Percentiles rank a stretch among this genome's conserved stretches.
Evolutionary conservation across 1,140 invertebrate species (phyloP).

Genomic region (Oedothorax gibbosus): DNA sequence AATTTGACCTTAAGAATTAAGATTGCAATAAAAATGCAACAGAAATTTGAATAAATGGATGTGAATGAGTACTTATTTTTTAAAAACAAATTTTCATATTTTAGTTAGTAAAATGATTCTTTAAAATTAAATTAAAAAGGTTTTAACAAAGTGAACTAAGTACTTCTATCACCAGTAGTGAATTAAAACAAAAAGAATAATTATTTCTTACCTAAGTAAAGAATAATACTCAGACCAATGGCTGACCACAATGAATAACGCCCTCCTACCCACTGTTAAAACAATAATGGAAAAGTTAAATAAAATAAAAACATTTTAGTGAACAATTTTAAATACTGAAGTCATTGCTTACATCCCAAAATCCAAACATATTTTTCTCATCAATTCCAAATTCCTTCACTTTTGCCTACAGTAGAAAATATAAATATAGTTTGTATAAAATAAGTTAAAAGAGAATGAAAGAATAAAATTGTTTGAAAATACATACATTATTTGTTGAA

Average conservation of each 20-base stretch:
- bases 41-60: too few species aligned
- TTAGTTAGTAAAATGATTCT: too few species aligned
- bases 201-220: constrained; percentile 80
- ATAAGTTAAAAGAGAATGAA: background rate
- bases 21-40: too few species aligned
- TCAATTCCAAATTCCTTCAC: constrained; percentile 98
- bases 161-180: too few species aligned
- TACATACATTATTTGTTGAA: constrained; percentile 85
- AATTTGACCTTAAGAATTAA: too few species aligned
- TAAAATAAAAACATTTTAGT: background rate
- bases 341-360: constrained; percentile 86
- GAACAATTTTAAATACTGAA: constrained; percentile 3
- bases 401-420: constrained; percentile 73
- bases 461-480: background rate
- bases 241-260: constrained; percentile 98
- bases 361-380: constrained; percentile 98
- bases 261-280: constrained; percentile 91
- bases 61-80: too few species aligned
- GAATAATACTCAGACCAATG: constrained; percentile 95
- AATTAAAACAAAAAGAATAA: too few species aligned
- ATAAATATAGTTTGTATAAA: constrained; percentile 14
- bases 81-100: too few species aligned
- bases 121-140: too few species aligned
- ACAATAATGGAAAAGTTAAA: background rate
- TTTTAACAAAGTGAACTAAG: too few species aligned